These are phyloP conservation scores for Sardina pilchardus DNA, from an alignment of 2,113 vertebrate genomes.

Conservation along the genomic window DNA sequence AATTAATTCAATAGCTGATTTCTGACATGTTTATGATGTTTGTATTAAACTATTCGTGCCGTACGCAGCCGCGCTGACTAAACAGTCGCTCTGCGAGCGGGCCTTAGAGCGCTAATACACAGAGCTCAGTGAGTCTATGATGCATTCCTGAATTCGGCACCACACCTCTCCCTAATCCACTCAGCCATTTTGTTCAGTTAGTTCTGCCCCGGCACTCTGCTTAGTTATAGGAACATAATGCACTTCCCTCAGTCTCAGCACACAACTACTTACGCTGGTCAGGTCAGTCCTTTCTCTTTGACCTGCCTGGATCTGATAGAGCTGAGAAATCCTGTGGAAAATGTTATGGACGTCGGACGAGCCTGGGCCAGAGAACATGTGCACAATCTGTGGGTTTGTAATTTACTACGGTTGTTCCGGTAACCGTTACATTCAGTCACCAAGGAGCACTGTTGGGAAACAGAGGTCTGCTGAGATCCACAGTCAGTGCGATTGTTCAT, in stretches of 20 bases:
- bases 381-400: background rate
- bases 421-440: background rate
- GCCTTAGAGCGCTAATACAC: background rate
- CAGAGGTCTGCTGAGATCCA: background rate
- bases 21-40: background rate
- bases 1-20: background rate
- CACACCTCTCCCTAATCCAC: background rate
- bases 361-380: background rate
- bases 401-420: background rate
- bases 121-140: background rate
- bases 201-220: background rate
- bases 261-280: background rate
- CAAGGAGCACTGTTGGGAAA: background rate
- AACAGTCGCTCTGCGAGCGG: background rate
- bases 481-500: background rate
- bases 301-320: background rate
- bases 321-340: background rate
- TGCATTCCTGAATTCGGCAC: background rate
- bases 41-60: background rate
- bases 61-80: background rate
- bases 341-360: background rate
- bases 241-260: background rate
- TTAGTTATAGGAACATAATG: constrained; percentile 2
- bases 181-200: background rate
- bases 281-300: background rate